Conservation (phyloP, 2,888 invertebrate genomes). For the Melipona bicolor region DNA sequence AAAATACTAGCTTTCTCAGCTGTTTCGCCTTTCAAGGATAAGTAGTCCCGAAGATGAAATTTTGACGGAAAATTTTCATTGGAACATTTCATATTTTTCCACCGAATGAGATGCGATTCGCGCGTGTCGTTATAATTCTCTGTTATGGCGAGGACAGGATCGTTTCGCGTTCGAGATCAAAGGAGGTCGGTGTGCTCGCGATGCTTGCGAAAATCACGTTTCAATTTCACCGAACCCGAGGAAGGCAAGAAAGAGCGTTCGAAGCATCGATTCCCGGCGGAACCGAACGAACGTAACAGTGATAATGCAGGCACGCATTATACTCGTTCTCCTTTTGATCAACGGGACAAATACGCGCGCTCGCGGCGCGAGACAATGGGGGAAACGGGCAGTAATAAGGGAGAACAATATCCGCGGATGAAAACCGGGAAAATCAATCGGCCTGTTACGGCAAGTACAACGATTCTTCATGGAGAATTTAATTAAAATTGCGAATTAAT, state of each 20-base stretch:
- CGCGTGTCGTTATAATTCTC: not conserved
- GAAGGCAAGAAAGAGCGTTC: not conserved
- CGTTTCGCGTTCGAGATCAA: not conserved
- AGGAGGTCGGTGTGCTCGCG: not conserved
- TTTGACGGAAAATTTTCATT: not conserved
- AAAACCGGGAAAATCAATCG: constrained; percentile 2
- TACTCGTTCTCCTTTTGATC: constrained; percentile 7
- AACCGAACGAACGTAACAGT: not conserved
- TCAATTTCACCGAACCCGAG: constrained; percentile 1
- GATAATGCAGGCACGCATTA: constrained; percentile 15
- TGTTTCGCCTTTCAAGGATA: not conserved
- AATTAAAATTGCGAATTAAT: constrained; percentile 39
- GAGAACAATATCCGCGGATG: too few relatives aligned
- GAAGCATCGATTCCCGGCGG: constrained; percentile 19
- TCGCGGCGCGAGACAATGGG: not conserved
- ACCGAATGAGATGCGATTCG: not conserved
- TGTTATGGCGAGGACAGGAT: not conserved
- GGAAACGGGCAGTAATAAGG: not conserved
- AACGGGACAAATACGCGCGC: not conserved
- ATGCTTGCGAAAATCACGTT: constrained; percentile 23
- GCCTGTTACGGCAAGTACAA: not conserved
- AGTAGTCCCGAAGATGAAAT: constrained; percentile 10
- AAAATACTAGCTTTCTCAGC: constrained; percentile 30
- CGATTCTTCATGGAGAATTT: constrained; percentile 9
- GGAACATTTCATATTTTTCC: not conserved